Evolutionary conservation across 2,888 invertebrate species (phyloP), one percentile per base, ranked within the genome.

Genomic region (Leptinotarsa rubiginosa): DNA sequence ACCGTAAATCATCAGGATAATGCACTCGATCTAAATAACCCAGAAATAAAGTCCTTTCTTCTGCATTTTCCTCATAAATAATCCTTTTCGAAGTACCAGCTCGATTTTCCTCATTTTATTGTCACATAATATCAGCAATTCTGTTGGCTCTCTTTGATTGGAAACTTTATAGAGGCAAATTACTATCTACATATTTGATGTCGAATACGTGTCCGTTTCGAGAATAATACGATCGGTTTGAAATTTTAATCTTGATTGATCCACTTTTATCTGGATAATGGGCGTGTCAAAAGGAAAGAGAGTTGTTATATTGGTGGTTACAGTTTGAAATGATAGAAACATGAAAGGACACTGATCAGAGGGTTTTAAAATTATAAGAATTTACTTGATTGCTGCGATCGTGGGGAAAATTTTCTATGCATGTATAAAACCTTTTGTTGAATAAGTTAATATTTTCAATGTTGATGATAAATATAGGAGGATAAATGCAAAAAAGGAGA

Each of bases 1-100:
- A 22, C 56, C 56, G 22, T 56, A 41, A 62, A 62, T 62, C 62
- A 62, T 62, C 31, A 62, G 62, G 62, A 62, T 31, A 62, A 62
- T 62, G 62, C 62, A 62, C 41, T 41, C 62, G 41, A 62, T 62
- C 22, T 56, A 56, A 56, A 56, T 56, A 56, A 56, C 56, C 31
- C 31, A 15, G 18, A 31, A 62, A 62, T 62, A 62, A 41, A 62
- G 62, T 62, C 62, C 41, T 62, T 62, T 62, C 62, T 62, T 41
- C 41, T 62, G 62, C 62, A 62, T 62, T 62, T 62, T 62, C 31
- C 31, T 62, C 62, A 62, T 62, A 62, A 62, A 62, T 62, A 62
- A 31, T 62, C 25, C 16, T 16, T n/a, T 31, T n/a, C n/a, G 16
- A n/a, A 31, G 41, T 31, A 41, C 62, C 31, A 18, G 56, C 20